These are phyloP conservation scores for Microtus richardsoni DNA, from an alignment of 2,113 vertebrate species.

Conservation along the genomic window DNA sequence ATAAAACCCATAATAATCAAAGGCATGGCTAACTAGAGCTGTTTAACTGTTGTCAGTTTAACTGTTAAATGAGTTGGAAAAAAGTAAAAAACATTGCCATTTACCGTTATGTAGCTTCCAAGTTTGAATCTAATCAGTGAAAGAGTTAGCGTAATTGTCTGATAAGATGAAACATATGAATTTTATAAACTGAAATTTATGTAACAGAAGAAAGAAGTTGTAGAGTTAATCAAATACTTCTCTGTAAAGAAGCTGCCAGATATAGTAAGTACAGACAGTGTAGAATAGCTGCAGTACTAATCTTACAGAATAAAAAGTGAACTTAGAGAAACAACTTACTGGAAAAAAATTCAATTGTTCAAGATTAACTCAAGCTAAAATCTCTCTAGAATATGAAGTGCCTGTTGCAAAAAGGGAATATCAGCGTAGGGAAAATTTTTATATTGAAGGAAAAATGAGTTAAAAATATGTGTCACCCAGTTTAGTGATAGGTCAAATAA, in stretches of 20 bases:
- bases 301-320: slow-evolving; percentile 6
- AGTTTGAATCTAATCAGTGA: background rate
- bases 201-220: background rate
- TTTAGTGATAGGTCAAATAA: background rate
- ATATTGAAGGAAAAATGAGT: background rate
- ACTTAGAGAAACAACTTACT: background rate
- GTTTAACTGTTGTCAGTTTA: background rate
- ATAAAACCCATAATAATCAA: background rate
- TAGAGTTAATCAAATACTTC: background rate
- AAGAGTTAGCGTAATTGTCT: background rate
- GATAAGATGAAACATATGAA: background rate
- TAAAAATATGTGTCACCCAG: background rate
- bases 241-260: background rate
- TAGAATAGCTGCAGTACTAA: background rate
- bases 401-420: background rate
- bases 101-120: background rate
- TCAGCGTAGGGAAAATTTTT: background rate
- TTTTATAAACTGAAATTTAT: background rate
- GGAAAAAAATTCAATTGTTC: background rate
- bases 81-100: background rate
- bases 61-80: background rate
- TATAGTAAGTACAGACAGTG: background rate
- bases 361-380: background rate
- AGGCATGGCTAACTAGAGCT: background rate
- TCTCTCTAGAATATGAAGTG: background rate